Evolutionary conservation across 2,113 vertebrate genomes (phyloP), one percentile per base, ranked within the genome.

Genomic region (Hiodon tergisus): DNA sequence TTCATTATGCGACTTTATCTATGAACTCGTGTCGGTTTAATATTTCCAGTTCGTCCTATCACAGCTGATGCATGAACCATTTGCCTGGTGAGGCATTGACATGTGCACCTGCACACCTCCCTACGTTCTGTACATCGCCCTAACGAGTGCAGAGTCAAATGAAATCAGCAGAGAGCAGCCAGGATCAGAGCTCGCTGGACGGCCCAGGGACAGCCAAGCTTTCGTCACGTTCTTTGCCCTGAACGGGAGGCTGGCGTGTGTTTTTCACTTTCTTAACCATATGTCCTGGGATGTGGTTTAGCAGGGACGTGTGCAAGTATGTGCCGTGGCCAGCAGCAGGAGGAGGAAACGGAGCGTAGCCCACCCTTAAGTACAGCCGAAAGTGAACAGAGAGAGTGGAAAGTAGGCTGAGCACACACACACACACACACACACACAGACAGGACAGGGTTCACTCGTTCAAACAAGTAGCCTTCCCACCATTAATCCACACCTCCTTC

Each of bases 201-300:
- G 59, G 54, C 14, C 58, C 31, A 31, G 31, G 31, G 31, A 31
- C 31, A 31, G 31, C 31, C 31, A 31, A 31, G 31, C n/a, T 66
- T 80, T 81, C 76, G 66, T 77, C 75, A 66, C 77, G 77, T 79
- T 63, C 76, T 83, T 61, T 76, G 52, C 17, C 53, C 11, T 9
- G 46, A 2, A 17, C 72, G 78, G 67, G 17, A 60, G 2, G 55
- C 57, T 48, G 67, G 58, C 0, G 0, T 69, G 67, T 57, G 69
- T 62, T 57, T 31, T 31, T 31, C 31, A 31, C 31, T 31, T 31
- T 31, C 31, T 31, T 31, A 31, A 31, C 31, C 2, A 2, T 31
- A 31, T 31, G 0, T 31, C 31, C 31, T 31, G 31, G 31, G 31
- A 31, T 31, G 31, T 31, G 31, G 31, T 31, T 31, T 31, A 31